phyloP scores from a whole-genome alignment of 92 coral and sea anemone species.

The Galaxea fascicularis region DNA sequence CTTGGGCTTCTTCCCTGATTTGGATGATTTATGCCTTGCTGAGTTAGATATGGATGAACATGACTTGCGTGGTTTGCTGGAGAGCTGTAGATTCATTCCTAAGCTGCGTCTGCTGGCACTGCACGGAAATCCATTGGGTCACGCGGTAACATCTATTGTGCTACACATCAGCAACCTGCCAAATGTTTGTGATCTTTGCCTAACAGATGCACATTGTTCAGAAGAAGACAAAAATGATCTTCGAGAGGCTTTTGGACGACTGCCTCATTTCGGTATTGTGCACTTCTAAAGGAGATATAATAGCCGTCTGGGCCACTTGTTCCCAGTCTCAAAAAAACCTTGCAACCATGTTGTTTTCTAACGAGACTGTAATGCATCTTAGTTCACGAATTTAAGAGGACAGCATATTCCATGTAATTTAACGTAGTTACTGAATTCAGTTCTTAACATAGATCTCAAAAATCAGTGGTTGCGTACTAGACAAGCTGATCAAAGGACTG shows the following conservation, averaged over 20 bases:
- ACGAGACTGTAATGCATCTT: no score
- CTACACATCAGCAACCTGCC: not conserved
- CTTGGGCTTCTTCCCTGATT: not conserved
- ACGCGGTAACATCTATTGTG: not conserved
- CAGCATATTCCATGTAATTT: no score
- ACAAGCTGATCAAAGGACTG: no score
- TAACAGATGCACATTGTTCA: not conserved
- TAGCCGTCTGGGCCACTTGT: no score
- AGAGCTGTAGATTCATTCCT: not conserved
- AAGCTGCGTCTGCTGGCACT: not conserved
- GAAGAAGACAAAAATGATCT: not conserved
- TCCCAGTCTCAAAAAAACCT: no score
- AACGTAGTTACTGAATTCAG: no score
- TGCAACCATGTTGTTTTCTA: no score
- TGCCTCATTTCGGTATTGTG: not conserved
- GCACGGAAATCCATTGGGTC: not conserved
- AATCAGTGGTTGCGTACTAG: no score
- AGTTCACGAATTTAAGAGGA: no score
- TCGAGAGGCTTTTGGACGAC: not conserved
- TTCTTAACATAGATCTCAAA: no score
- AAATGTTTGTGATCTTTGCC: not conserved
- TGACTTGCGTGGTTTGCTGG: conserved; percentile 1
- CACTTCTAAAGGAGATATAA: no score
- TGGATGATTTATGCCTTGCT: not conserved
- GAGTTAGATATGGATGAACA: not conserved